Conservation (phyloP, 2,113 vertebrate genomes). For the Entomyzon cyanotis region DNA sequence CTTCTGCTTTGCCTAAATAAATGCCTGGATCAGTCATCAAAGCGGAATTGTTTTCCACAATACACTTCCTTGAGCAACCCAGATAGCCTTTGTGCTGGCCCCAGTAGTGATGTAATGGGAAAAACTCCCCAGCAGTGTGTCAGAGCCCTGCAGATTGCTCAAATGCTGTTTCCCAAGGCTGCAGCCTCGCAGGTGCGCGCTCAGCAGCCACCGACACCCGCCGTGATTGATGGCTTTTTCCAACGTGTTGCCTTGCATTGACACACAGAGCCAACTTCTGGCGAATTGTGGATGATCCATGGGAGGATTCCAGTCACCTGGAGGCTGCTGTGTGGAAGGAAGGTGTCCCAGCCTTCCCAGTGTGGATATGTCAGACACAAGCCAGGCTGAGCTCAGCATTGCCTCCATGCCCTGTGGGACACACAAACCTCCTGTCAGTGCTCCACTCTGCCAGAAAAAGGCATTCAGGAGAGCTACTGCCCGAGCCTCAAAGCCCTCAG, state of each 20-base stretch:
- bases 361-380: neutral
- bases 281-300: neutral
- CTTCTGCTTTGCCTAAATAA: constrained; percentile 65
- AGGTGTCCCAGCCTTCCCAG: neutral
- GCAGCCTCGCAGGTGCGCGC: constrained; percentile 81
- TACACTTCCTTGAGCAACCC: constrained; percentile 59
- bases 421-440: neutral
- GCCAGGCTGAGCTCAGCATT: neutral
- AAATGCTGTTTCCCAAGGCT: constrained; percentile 72
- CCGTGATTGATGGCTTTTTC: constrained; percentile 76
- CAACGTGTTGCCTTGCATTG: neutral
- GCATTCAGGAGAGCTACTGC: neutral
- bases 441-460: neutral
- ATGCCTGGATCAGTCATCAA: constrained; percentile 68
- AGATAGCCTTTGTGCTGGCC: constrained; percentile 64
- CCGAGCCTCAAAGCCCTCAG: neutral
- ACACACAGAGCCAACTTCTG: neutral
- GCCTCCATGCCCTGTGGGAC: neutral
- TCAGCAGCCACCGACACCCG: constrained; percentile 59
- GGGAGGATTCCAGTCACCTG: constrained; percentile 17
- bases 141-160: constrained; percentile 71
- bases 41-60: constrained; percentile 63
- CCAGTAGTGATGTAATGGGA: constrained; percentile 76
- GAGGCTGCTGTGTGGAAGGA: neutral
- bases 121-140: constrained; percentile 67